These are phyloP conservation scores for Netelia melanura DNA, from an alignment of 2,888 invertebrate species.

Conservation along the genomic window DNA sequence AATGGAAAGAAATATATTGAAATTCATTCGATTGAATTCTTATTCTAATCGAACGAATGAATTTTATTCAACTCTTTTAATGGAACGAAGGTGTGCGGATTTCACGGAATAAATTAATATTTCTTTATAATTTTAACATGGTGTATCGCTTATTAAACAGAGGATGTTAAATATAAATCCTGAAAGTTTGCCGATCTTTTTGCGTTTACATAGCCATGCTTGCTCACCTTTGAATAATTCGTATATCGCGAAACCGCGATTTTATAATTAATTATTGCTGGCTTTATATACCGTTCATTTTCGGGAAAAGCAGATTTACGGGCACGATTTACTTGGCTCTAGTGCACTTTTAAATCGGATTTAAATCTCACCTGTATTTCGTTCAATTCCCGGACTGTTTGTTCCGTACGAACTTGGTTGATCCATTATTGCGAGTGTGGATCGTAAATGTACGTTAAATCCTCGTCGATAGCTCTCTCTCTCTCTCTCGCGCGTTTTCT, in stretches of 20 bases:
- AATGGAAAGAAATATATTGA: neutral
- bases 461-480: conserved; percentile 51
- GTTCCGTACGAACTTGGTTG: neutral
- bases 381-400: neutral
- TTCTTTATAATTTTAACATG: too few relatives aligned
- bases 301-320: conserved; percentile 41
- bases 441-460: conserved; percentile 61
- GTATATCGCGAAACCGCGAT: conserved; percentile 15
- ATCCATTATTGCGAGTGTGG: conserved; percentile 55
- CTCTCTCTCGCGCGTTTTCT: conserved; percentile 8
- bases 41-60: neutral
- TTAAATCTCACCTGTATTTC: conserved; percentile 43
- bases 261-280: conserved; percentile 56
- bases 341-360: conserved; percentile 44
- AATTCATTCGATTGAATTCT: neutral
- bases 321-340: conserved; percentile 50
- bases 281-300: conserved; percentile 37
- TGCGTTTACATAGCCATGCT: neutral
- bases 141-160: neutral
- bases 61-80: neutral
- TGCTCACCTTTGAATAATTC: conserved; percentile 29
- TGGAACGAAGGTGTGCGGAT: neutral
- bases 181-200: neutral
- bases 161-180: conserved; percentile 8
- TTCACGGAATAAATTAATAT: too few relatives aligned